Base-by-base conservation (phyloP, 2,113 vertebrate species). In the Nettapus auritus region DNA sequence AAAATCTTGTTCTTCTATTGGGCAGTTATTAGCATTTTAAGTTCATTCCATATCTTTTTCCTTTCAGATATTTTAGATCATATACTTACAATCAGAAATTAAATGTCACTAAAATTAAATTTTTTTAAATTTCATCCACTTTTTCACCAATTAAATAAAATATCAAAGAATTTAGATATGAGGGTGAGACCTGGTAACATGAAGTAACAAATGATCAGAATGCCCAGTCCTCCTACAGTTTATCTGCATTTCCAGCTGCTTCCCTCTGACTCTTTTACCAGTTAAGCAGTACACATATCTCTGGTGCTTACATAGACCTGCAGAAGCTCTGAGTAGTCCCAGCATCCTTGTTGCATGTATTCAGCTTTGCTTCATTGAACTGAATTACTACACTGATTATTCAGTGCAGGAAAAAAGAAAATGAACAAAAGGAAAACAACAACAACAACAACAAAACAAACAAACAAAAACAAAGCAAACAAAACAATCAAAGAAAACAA, bases 71-170 rank as follows among this genome's bases (percentile, higher is more conserved):
- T 80, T 88, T 95, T 16, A 7, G 62, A 91, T 74, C 25, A 86
- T 36, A 46, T 94, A 29, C 33, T 94, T 94, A 89, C 68, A 93
- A 70, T 29, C 22, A 90, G 63, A 93, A 79, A 96, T 93, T 71
- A 94, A 96, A 95, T 92, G 33, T 28, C 73, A 94, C 20, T 11
- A 73, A 53, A 94, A 91, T 84, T 91, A 92, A 90, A 64, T 36
- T n/a, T 53, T 81, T 31, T 4, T 82, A 94, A 83, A 81, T 53
- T 87, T n/a, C 76, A 80, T 75, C 42, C 38, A 28, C 29, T 91
- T 91, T 73, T 53, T 57, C 9, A 4, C 28, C 11, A 57, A 26
- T 44, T 76, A n/a, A 93, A 87, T 57, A 93, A 87, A 88, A 60
- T 75, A 81, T 6, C 11, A 62, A 89, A 76, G 2, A 42, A 89